A percentile compares a stretch with the other conserved stretches of the same genome.
phyloP scores from a whole-genome alignment of 2,888 invertebrate species.

The Andricus quercusramuli region DNA sequence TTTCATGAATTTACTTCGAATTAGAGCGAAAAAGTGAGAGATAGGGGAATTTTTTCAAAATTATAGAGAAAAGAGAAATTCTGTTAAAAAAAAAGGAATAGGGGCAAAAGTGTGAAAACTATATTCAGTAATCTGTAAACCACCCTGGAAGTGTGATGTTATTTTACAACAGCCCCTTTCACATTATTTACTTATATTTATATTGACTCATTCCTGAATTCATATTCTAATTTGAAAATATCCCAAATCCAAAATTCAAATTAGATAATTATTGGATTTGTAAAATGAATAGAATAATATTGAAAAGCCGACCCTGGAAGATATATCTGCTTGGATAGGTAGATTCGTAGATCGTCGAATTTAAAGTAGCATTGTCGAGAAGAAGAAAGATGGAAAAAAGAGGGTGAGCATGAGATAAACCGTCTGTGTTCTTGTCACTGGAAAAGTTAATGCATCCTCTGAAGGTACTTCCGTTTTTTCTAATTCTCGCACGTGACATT shows the following conservation, averaged over 20 bases:
- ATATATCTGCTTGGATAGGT: constrained; percentile 7
- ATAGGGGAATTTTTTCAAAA: too few species aligned
- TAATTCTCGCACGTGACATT: neutral
- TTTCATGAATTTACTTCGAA: too few species aligned
- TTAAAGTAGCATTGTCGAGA: neutral
- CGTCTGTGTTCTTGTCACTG: neutral
- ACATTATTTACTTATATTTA: too few species aligned
- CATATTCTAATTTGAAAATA: neutral
- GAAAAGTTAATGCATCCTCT: constrained; percentile 19
- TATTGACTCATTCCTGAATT: neutral
- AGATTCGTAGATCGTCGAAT: constrained; percentile 32
- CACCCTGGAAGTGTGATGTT: too few species aligned
- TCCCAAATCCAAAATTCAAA: neutral
- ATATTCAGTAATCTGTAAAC: too few species aligned
- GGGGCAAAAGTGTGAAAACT: too few species aligned
- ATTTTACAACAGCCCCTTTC: too few species aligned
- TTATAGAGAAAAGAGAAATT: too few species aligned
- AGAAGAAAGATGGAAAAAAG: neutral
- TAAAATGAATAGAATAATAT: neutral
- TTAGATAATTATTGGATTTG: neutral
- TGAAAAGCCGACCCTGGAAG: neutral
- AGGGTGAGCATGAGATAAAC: constrained; percentile 28
- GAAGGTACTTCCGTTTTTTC: constrained; percentile 3
- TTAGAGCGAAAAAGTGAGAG: too few species aligned
- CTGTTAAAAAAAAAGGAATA: too few species aligned